These are phyloP conservation scores for Saccostrea glomerata DNA, from an alignment of 1,140 invertebrate species.

Conservation along the genomic window DNA sequence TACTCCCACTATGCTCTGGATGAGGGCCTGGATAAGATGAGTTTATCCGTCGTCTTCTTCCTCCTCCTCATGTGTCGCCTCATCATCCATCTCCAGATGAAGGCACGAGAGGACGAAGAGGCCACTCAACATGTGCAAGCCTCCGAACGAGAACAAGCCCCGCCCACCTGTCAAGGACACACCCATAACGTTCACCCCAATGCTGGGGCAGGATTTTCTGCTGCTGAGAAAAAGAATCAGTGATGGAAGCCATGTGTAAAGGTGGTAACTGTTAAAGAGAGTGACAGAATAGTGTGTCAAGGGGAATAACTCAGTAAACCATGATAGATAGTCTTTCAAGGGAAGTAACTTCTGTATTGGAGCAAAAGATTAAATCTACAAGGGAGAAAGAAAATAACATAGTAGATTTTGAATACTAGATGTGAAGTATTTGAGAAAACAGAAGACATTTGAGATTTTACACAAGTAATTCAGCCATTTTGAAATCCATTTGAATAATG, in stretches of 20 bases:
- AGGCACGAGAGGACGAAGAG: conserved; percentile 49
- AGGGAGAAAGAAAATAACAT: not conserved
- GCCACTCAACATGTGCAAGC: not conserved
- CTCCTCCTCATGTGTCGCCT: conserved; percentile 96
- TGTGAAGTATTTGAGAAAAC: not conserved
- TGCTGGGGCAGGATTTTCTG: conserved; percentile 27
- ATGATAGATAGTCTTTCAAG: not conserved
- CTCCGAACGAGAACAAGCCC: not conserved
- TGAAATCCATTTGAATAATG: not conserved
- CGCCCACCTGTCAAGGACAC: conserved; percentile 21
- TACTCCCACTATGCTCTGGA: conserved; percentile 96
- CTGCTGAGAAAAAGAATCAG: not conserved
- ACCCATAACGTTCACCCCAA: conserved; percentile 22
- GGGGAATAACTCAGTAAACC: not conserved
- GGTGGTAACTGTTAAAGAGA: not conserved
- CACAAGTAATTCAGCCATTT: not conserved
- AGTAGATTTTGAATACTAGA: not conserved
- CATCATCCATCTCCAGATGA: conserved; percentile 82
- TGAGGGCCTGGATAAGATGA: conserved; percentile 94
- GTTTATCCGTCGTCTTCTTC: conserved; percentile 95
- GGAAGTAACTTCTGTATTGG: not conserved
- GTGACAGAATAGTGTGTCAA: not conserved
- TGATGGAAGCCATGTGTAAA: not conserved
- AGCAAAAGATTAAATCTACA: not conserved
- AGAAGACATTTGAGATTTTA: not conserved